Evolutionary conservation across 2,113 vertebrate genomes (phyloP), one percentile per base, ranked within the genome.

Genomic region (Leiothrix lutea): DNA sequence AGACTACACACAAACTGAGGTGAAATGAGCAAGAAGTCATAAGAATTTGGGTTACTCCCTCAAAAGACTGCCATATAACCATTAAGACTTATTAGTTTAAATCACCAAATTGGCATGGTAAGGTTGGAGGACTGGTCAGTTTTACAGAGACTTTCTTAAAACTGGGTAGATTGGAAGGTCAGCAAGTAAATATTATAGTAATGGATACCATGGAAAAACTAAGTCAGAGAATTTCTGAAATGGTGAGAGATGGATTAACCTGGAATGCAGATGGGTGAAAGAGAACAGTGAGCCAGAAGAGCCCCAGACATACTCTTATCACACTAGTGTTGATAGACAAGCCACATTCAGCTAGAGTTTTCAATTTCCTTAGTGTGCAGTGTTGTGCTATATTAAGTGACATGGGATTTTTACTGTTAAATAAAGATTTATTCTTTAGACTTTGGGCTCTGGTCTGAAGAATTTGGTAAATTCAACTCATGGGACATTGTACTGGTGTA

Each of bases 341-440:
- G 51, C 1, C 47, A 58, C 56, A 80, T 62, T 47, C 42, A 86
- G 33, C 33, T 45, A 54, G 25, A 70, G 64, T 83, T 97, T 90
- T 84, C 67, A 70, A 25, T 94, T 90, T 93, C 60, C 44, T 80
- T 71, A 62, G 12, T 28, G 40, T 64, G 8, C 19, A 66, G 25
- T 45, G 8, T 83, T 86, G 56, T n/a, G 24, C 33, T 92, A 15
- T 86, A 80, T 80, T 73, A 88, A 82, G 60, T 92, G 69, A 58
- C 26, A 62, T 1, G 6, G 18, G 44, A 24, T 13, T 35, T 70
- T 91, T 78, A 57, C 71, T 54, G 11, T 61, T 80, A 93, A 69
- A 77, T 80, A 73, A 91, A 89, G 60, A 85, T 85, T 87, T 83
- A 81, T 89, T 67, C 36, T 85, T 93, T 61, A 90, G n/a, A 47